A percentile compares a stretch with the other conserved stretches of the same genome.
Evolutionary conservation across 2,888 invertebrate species (phyloP).

Genomic region (Mythimna ferrago): DNA sequence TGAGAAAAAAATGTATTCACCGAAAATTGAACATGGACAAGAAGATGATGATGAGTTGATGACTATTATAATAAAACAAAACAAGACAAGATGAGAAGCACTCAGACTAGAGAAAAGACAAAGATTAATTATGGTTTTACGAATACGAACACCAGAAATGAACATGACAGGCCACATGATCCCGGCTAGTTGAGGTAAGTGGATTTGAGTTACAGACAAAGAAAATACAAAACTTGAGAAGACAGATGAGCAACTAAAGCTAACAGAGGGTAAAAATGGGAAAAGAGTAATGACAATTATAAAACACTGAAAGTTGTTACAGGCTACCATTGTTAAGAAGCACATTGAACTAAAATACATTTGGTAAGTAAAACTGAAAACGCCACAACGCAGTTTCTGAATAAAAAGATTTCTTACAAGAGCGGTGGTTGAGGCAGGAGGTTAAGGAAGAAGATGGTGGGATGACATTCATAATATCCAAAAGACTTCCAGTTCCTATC

Average conservation of each 20-base stretch:
- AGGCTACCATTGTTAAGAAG: background rate
- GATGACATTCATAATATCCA: background rate
- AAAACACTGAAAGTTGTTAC: background rate
- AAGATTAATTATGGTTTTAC: background rate
- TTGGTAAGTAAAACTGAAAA: background rate
- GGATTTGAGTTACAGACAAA: background rate
- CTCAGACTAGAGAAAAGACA: background rate
- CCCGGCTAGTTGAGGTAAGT: background rate
- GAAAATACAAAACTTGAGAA: background rate
- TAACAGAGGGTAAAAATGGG: background rate
- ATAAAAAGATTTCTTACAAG: background rate
- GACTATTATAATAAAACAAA: background rate
- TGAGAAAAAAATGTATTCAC: too few relatives aligned
- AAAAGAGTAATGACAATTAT: background rate
- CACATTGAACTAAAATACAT: background rate
- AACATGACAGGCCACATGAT: background rate
- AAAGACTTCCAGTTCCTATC: background rate
- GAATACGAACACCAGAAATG: background rate
- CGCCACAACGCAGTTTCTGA: background rate
- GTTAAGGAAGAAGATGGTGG: background rate
- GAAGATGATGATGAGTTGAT: too few relatives aligned
- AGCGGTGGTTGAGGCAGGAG: background rate
- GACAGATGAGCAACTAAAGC: background rate
- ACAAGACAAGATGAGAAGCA: background rate
- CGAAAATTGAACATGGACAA: too few relatives aligned